Base-by-base conservation (phyloP, 1,140 invertebrate genomes). In the Trichogramma pretiosum region DNA sequence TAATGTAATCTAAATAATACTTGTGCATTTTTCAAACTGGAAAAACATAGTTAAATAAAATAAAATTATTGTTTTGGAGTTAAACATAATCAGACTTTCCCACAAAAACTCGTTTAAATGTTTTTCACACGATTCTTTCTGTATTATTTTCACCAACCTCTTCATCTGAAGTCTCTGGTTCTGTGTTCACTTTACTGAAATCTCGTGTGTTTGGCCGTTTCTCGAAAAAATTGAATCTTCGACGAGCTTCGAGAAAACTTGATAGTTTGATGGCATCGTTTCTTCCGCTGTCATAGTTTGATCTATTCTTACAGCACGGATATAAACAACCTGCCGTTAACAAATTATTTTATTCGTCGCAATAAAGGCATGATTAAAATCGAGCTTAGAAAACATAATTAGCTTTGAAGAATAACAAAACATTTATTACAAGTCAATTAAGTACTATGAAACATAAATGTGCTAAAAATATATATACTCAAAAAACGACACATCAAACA, bases 101-200 rank as follows among this genome's bases (percentile, higher is more conserved):
- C n/a, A n/a, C n/a, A n/a, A n/a, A n/a, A n/a, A n/a, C n/a, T n/a
- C n/a, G n/a, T n/a, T n/a, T n/a, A n/a, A n/a, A n/a, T n/a, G n/a
- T n/a, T n/a, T n/a, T 42, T 62, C 61, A 68, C 48, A 67, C 62
- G 5, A 65, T 56, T 55, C 59, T 64, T 13, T 57, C 56, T 14
- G 68, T 37, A 42, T 54, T 62, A 36, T 62, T 62, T 39, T 68
- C 63, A 7, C 53, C 52, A 54, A 54, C 58, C 43, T 72, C 69
- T 30, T 72, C 70, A 10, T 72, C 70, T 3, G 67, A 71, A 10
- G 65, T 67, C 53, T 70, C 68, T 17, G 70, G 68, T 52, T 72
- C 70, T 3, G 64, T 70, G 50, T 59, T 71, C n/a, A 72, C 45
- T 60, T 70, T 69, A 52, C 64, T 71, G 41, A 72, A 72, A 34